Evolutionary conservation across 2,888 invertebrate species (phyloP), one percentile per base, ranked within the genome.

Genomic region (Sacculina carcini): DNA sequence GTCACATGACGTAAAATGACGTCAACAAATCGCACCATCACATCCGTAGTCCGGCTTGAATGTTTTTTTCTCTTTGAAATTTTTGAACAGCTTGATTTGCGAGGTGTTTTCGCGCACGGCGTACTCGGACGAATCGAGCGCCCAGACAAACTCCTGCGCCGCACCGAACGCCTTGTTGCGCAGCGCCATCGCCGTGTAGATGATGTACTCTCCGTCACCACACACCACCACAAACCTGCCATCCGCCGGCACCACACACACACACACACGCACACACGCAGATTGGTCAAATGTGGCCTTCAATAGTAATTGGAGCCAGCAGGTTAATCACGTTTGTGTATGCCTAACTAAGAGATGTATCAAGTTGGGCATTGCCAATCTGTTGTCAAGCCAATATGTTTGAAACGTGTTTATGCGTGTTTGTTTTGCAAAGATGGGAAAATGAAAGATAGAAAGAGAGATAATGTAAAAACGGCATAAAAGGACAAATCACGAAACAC

Each of bases 61-160:
- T 55, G 79, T 79, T 64, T 87, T 89, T 63, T 82, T 78, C 63
- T 96, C 92, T 64, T 98, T 99, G 67, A 99, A 99, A 66, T 96
- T 96, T 63, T 94, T 92, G 70, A 89, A 98, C 38, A 98, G 78
- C 61, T 83, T 84, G 23, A 99, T 79, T 2, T 80, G 79, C 49
- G 83, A 84, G 44, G 81, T 81, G 52, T 81, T 83, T 66, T 98
- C 96, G 21, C 89, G 69, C 52, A 73, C 70, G 50, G 73, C 74
- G 61, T 73, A 75, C 56, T 94, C 86, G 42, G 87, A 89, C 31
- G 92, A 87, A 65, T 99, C 98, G 48, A 80, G 73, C 0, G 90
- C 89, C 98, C 98, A 99, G 0, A 96, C 96, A 64, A 99, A 99
- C 69, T 99, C 98, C 60, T 92, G 86, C 0, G 94, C 96, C 12